Conservation (phyloP, 2,797 vertebrate species). For the Brotogeris chrysoptera region DNA sequence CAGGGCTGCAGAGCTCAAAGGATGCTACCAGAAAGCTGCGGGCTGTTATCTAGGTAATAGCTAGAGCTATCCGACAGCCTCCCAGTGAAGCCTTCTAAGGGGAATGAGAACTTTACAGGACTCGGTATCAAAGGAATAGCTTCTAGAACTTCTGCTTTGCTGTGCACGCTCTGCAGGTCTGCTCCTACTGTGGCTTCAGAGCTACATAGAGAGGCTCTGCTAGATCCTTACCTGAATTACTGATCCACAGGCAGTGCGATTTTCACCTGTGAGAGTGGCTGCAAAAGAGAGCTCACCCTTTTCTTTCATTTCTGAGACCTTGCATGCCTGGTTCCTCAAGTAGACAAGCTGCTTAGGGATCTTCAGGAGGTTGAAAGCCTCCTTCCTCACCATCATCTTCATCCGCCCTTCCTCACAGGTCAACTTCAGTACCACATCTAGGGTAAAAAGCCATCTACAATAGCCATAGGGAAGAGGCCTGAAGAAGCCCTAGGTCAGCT, state of each 20-base stretch:
- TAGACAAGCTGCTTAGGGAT: conserved; percentile 33
- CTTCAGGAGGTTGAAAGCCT: conserved; percentile 58
- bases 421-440: conserved; percentile 67
- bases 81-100: neutral
- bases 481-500: conserved; percentile 20
- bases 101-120: neutral
- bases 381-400: conserved; percentile 70
- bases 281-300: conserved; percentile 32
- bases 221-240: conserved; percentile 51
- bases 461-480: conserved; percentile 33
- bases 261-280: conserved; percentile 58
- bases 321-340: conserved; percentile 47
- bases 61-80: neutral
- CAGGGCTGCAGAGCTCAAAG: neutral
- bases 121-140: neutral
- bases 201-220: neutral
- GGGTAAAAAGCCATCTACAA: conserved; percentile 48
- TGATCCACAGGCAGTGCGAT: conserved; percentile 70
- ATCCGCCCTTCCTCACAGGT: conserved; percentile 64
- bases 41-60: neutral
- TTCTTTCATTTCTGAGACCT: conserved; percentile 46
- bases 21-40: neutral
- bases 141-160: neutral
- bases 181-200: neutral
- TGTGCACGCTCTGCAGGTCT: neutral